Conservation (phyloP, 2,113 vertebrate species). For the Alligator mississippiensis region DNA sequence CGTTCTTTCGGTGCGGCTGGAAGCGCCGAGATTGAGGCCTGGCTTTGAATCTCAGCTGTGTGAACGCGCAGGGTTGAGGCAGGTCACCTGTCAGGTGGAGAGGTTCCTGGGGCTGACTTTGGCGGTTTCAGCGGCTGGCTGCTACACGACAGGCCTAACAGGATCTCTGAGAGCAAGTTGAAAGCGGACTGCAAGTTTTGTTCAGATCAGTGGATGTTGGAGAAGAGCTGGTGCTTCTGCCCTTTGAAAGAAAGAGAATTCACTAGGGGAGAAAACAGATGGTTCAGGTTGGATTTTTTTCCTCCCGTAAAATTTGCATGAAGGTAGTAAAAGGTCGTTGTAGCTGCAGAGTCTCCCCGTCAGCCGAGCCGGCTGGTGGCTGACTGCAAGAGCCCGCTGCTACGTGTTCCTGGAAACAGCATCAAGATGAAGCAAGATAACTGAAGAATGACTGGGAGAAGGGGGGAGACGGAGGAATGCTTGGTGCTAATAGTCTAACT, state of each 20-base stretch:
- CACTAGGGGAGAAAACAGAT: slow-evolving; percentile 39
- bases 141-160: background rate
- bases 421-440: slow-evolving; percentile 58
- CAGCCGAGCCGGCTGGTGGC: slow-evolving; percentile 48
- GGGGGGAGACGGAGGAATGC: background rate
- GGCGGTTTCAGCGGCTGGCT: accelerated
- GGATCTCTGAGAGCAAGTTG: background rate
- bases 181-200: slow-evolving; percentile 32
- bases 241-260: slow-evolving; percentile 41
- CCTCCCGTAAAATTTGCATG: slow-evolving; percentile 72
- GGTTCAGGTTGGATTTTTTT: slow-evolving; percentile 64
- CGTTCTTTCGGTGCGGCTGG: background rate
- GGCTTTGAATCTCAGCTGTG: accelerated
- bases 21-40: accelerated
- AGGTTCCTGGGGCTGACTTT: background rate
- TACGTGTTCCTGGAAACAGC: slow-evolving; percentile 67
- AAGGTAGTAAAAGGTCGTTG: slow-evolving; percentile 56
- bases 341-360: slow-evolving; percentile 43
- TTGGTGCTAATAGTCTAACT: background rate
- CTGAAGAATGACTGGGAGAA: slow-evolving; percentile 9
- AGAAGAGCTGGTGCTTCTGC: slow-evolving; percentile 47
- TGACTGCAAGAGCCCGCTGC: slow-evolving; percentile 68
- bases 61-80: accelerated
- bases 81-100: background rate
- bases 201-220: slow-evolving; percentile 63